Base-by-base conservation (phyloP, 2,888 invertebrate genomes). In the Carpatolechia fugitivella region DNA sequence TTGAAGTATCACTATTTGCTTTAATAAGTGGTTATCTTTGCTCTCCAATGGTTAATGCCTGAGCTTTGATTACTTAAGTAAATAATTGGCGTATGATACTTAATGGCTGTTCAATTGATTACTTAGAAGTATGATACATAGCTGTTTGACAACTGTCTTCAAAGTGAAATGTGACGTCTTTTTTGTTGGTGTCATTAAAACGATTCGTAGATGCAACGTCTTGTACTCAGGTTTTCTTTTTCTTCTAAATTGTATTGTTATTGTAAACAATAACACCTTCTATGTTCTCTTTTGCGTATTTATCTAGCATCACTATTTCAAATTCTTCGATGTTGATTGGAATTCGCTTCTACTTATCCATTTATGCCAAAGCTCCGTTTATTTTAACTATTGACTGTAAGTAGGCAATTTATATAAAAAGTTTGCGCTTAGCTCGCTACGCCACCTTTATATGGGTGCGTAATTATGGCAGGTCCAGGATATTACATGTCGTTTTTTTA, bases 371-470 rank as follows among this genome's bases (percentile, higher is more conserved):
- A 20, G 24, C n/a, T 20, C 44, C 44, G 46, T 49, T 56, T 58
- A 56, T 60, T 61, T 60, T 55, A 62, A 58, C 65, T 61, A 61
- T 69, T 62, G 60, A 57, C 58, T 56, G 64, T 69, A 67, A 67
- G 62, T 56, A 64, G 61, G 61, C 62, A 59, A 68, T 67, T 65
- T 56, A 54, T 57, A 62, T 59, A 70, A 74, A 76, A 69, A 68
- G 62, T 48, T 55, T 59, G 62, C 62, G 62, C 57, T 56, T 55
- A 61, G 62, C 60, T 56, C 57, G 52, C 51, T 53, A 49, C 52
- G 59, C 69, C 68, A 63, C 69, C 56, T 72, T 59, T 57, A 56
- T 52, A 67, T 41, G 64, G 65, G 54, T n/a, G 13, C 35, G 59
- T 58, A 59, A 65, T 71, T 68, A 70, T 64, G 63, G 61, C 41